Conservation (phyloP, 2,797 vertebrate species). For the Enteromius afrohamiltoni region DNA sequence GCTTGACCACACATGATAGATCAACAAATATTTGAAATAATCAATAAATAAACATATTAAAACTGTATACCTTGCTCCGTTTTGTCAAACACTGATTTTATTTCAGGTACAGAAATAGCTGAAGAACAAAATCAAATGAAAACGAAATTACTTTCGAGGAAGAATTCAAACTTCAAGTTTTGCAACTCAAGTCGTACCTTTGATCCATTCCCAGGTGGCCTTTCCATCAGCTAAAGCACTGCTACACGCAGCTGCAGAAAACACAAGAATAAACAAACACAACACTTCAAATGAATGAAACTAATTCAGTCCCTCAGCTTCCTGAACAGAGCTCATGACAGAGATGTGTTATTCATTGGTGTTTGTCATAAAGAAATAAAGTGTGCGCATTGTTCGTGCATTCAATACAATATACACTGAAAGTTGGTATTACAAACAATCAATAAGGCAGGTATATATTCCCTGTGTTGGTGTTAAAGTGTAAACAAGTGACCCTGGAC, state of each 20-base stretch:
- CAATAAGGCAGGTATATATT: too few species aligned
- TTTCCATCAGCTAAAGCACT: slow-evolving; percentile 11
- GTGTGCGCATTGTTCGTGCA: not conserved
- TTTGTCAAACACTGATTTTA: not conserved
- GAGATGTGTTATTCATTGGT: not conserved
- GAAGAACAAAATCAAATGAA: not conserved
- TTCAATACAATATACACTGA: too few species aligned
- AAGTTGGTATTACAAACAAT: too few species aligned
- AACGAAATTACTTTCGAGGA: not conserved
- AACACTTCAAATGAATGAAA: not conserved
- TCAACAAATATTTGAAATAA: not conserved
- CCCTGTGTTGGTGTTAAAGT: too few species aligned
- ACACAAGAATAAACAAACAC: not conserved
- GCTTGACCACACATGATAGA: not conserved
- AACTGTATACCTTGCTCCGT: not conserved
- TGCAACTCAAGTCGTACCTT: not conserved
- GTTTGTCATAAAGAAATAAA: not conserved
- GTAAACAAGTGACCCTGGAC: too few species aligned
- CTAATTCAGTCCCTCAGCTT: not conserved
- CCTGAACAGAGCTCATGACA: not conserved
- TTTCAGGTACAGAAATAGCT: not conserved
- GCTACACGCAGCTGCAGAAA: not conserved
- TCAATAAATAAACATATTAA: not conserved
- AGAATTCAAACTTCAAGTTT: not conserved
- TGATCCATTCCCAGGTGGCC: not conserved